Evolutionary conservation across 2,113 vertebrate genomes (phyloP).

Genomic region (Centrocercus urophasianus): DNA sequence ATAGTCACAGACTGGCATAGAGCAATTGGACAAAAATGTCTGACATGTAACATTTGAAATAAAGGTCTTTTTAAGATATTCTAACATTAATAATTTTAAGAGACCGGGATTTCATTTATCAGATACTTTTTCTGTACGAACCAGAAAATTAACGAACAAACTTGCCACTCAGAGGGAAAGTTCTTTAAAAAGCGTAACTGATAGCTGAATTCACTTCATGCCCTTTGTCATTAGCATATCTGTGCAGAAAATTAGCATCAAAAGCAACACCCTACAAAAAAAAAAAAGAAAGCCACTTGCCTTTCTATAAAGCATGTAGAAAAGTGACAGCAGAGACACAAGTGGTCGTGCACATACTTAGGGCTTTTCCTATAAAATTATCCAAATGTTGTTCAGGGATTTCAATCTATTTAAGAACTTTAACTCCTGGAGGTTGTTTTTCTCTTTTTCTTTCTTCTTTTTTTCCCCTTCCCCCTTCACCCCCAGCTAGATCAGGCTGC

Average conservation of each 20-base stretch:
- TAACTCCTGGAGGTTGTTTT: neutral
- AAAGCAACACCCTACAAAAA: neutral
- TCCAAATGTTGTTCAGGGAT: neutral
- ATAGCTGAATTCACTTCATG: neutral
- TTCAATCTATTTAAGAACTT: neutral
- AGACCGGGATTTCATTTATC: constrained; percentile 11
- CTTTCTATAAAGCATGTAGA: neutral
- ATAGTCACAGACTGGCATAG: constrained; percentile 40
- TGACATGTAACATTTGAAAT: neutral
- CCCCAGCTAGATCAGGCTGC: neutral
- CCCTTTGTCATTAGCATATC: neutral
- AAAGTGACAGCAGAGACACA: neutral
- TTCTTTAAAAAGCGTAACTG: neutral
- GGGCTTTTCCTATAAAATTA: neutral
- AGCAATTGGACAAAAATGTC: constrained; percentile 24
- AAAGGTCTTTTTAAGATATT: constrained; percentile 5
- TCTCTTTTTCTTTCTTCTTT: no score
- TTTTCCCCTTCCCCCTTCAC: no score
- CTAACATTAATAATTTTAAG: constrained; percentile 34
- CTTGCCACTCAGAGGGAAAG: neutral
- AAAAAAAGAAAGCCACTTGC: neutral
- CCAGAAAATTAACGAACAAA: neutral
- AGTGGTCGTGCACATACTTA: neutral
- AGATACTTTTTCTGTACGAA: neutral
- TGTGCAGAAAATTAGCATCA: neutral